These are phyloP conservation scores for Scaptomyza parva DNA, from an alignment of 2,888 invertebrate genomes.

Conservation along the genomic window DNA sequence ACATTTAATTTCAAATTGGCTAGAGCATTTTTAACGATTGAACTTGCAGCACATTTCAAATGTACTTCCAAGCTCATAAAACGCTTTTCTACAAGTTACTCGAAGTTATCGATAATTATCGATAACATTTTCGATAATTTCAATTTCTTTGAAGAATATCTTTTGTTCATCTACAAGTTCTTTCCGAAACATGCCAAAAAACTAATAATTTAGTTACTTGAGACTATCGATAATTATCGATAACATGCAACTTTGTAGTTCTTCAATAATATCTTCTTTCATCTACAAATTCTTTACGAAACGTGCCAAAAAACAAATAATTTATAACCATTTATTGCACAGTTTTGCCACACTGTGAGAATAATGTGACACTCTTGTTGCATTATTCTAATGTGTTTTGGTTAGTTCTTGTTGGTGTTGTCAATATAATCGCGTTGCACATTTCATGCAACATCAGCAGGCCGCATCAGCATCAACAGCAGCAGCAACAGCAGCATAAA, in stretches of 20 bases:
- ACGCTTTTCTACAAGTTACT: too few species aligned
- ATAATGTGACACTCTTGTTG: conserved; percentile 27
- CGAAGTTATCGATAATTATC: too few species aligned
- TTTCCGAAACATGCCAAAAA: too few species aligned
- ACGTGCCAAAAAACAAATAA: too few species aligned
- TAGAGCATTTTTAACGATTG: not conserved
- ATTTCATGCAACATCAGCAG: conserved; percentile 42
- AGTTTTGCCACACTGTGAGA: conserved; percentile 21
- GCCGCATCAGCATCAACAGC: conserved; percentile 7
- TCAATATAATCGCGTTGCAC: conserved; percentile 57
- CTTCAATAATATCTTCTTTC: too few species aligned
- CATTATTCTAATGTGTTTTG: conserved; percentile 68
- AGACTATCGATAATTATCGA: not conserved
- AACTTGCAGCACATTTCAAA: not conserved
- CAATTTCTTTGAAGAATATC: too few species aligned
- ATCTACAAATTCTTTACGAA: too few species aligned
- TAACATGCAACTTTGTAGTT: too few species aligned
- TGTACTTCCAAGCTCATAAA: not conserved
- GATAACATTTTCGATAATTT: too few species aligned
- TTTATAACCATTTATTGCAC: too few species aligned
- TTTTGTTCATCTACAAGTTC: too few species aligned
- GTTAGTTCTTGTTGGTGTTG: conserved; percentile 28
- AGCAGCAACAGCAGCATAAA: conserved; percentile 49
- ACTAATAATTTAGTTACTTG: too few species aligned
- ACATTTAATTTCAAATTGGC: not conserved